Conservation (phyloP, 2,797 vertebrate species). For the Molothrus ater region DNA sequence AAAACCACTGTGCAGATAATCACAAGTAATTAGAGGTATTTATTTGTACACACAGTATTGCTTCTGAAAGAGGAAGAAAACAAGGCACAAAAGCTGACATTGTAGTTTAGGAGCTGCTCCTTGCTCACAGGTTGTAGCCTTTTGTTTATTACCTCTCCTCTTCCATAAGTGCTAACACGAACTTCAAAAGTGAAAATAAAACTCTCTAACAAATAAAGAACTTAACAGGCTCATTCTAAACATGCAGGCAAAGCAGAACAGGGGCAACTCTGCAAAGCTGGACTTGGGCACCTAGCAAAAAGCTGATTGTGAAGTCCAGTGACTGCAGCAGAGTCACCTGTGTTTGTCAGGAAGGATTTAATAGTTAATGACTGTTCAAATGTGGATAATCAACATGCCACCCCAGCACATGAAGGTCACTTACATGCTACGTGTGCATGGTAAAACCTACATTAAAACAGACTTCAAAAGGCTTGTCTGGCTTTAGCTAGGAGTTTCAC, state of each 20-base stretch:
- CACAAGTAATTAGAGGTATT: not conserved
- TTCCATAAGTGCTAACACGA: not conserved
- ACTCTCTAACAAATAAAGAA: not conserved
- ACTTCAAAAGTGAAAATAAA: conserved; percentile 36
- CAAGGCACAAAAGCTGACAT: not conserved
- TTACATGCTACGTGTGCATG: not conserved
- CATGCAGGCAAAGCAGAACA: not conserved
- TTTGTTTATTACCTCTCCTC: not conserved
- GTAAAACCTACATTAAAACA: not conserved
- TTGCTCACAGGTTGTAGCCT: not conserved
- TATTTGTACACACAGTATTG: not conserved
- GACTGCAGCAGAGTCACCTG: not conserved
- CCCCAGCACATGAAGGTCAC: not conserved
- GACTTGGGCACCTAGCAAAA: not conserved
- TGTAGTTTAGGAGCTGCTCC: not conserved
- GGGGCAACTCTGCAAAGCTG: not conserved
- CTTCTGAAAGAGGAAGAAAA: not conserved
- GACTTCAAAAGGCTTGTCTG: not conserved
- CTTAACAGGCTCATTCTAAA: not conserved
- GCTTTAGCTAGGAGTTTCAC: not conserved
- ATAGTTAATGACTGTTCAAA: not conserved
- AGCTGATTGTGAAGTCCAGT: not conserved
- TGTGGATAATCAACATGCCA: not conserved
- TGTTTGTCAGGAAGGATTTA: not conserved
- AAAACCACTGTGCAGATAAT: not conserved